phyloP scores from a whole-genome alignment of 2,113 vertebrate species.

The Gymnarchus niloticus region DNA sequence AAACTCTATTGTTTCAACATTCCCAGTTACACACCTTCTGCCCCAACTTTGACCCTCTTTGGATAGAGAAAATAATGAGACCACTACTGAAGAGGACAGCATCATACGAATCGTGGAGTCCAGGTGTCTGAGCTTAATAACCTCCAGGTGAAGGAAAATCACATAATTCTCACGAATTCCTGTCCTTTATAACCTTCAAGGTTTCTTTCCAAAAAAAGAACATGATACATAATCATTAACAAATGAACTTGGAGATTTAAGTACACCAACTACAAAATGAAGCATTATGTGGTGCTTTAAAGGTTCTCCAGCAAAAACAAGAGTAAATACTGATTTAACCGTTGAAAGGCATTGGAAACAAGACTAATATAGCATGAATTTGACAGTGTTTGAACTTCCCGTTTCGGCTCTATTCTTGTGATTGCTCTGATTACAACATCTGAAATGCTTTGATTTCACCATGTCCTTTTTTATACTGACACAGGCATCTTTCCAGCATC shows the following conservation, averaged over 20 bases:
- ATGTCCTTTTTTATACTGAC: neutral
- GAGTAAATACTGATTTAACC: neutral
- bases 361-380: neutral
- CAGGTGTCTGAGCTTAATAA: neutral
- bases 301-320: neutral
- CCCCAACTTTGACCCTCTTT: neutral
- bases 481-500: neutral
- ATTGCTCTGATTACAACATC: conserved; percentile 1
- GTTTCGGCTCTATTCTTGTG: neutral
- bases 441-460: neutral
- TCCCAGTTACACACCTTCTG: neutral
- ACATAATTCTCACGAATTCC: neutral
- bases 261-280: neutral
- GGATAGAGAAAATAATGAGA: neutral
- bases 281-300: neutral
- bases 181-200: neutral
- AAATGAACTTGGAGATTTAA: neutral
- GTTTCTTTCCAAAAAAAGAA: too few species aligned
- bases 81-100: neutral
- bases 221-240: too few species aligned
- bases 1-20: neutral
- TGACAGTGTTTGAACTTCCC: neutral
- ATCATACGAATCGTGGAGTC: neutral
- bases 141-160: neutral
- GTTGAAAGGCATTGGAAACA: neutral